These are phyloP conservation scores for Corvus cornix DNA, from an alignment of 2,113 vertebrate species.

Conservation along the genomic window DNA sequence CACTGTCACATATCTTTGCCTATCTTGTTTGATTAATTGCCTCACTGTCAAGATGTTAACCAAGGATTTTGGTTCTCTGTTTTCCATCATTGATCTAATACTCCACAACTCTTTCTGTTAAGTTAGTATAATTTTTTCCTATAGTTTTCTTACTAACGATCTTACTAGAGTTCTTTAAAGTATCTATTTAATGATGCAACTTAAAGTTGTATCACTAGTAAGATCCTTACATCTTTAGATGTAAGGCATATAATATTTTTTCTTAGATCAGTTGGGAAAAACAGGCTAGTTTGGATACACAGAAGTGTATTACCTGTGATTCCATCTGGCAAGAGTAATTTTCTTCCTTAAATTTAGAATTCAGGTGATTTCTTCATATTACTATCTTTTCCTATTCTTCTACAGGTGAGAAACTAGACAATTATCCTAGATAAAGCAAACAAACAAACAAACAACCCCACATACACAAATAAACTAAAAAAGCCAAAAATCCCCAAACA, in stretches of 20 bases:
- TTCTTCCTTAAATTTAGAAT: neutral
- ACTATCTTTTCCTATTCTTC: neutral
- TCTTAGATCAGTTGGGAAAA: neutral
- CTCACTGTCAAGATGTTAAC: conserved; percentile 42
- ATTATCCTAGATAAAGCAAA: neutral
- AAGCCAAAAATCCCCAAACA: neutral
- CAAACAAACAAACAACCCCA: neutral
- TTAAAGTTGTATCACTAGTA: neutral
- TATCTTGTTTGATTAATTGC: conserved; percentile 57
- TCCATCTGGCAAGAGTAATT: neutral
- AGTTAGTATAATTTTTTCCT: neutral
- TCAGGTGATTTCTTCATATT: neutral
- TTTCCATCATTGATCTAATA: conserved; percentile 6
- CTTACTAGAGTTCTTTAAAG: neutral
- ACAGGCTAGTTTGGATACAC: neutral
- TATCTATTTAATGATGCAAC: neutral
- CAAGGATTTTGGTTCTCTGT: conserved; percentile 11
- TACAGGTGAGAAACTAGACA: neutral
- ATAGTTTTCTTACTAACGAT: neutral
- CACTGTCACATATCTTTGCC: conserved; percentile 48
- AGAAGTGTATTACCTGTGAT: neutral
- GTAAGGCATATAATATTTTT: neutral
- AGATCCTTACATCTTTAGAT: neutral
- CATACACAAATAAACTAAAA: neutral
- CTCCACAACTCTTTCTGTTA: neutral